Evolutionary conservation across 2,888 invertebrate genomes (phyloP).

Genomic region (Diloba caeruleocephala): DNA sequence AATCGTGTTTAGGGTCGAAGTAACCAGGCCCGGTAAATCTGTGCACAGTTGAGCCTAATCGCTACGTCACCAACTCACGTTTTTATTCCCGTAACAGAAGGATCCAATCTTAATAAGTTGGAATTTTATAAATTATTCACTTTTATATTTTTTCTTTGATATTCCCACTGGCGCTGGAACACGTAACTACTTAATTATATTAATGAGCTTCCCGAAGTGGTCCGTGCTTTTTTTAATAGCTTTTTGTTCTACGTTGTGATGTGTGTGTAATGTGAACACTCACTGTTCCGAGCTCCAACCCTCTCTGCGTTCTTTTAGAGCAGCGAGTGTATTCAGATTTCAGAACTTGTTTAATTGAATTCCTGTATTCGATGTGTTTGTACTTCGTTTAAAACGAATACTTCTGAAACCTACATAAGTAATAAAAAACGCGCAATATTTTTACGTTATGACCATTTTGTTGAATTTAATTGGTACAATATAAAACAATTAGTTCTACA

Average conservation of each 20-base stretch:
- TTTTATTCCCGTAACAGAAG: slow-evolving; percentile 37
- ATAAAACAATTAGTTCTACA: neutral
- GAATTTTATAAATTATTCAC: slow-evolving; percentile 37
- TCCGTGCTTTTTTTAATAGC: slow-evolving; percentile 55
- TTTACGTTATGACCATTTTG: too few species aligned
- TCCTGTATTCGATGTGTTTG: slow-evolving; percentile 45
- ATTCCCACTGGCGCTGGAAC: slow-evolving; percentile 47
- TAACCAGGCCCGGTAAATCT: slow-evolving; percentile 10
- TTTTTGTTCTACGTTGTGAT: slow-evolving; percentile 52
- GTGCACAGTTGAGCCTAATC: slow-evolving; percentile 23
- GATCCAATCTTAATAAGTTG: slow-evolving; percentile 33
- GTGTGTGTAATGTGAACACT: slow-evolving; percentile 44
- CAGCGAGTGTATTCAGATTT: slow-evolving; percentile 46
- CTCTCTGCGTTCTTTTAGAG: slow-evolving; percentile 43
- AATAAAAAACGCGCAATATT: too few species aligned
- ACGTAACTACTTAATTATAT: slow-evolving; percentile 64
- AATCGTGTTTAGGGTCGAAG: slow-evolving; percentile 9
- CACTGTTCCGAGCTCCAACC: slow-evolving; percentile 36
- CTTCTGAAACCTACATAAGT: too few species aligned
- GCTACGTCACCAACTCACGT: slow-evolving; percentile 40
- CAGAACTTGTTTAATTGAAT: slow-evolving; percentile 58
- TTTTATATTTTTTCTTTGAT: slow-evolving; percentile 50
- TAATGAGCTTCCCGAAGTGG: slow-evolving; percentile 60
- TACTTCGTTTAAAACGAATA: slow-evolving; percentile 26
- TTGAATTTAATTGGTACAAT: neutral